phyloP scores from a whole-genome alignment of 2,797 vertebrate species.

The Gymnodraco acuticeps region DNA sequence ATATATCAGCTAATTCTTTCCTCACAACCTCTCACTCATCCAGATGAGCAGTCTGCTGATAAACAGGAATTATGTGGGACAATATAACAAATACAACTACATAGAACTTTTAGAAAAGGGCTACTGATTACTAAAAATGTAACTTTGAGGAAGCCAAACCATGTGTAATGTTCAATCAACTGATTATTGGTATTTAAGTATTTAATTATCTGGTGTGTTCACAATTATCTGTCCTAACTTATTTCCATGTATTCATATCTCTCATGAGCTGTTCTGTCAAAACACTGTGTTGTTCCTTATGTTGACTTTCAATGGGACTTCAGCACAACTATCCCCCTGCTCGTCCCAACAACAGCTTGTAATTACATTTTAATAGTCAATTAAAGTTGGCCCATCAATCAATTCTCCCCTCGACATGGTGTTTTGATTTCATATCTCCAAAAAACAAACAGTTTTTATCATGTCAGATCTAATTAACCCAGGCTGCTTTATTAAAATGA shows the following conservation, averaged over 20 bases:
- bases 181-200: neutral
- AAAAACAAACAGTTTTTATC: constrained; percentile 78
- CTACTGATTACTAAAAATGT: neutral
- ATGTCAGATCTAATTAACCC: constrained; percentile 82
- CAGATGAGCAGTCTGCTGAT: constrained; percentile 5
- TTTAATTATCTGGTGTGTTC: neutral
- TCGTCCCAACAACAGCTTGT: constrained; percentile 81
- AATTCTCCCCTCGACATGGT: constrained; percentile 75
- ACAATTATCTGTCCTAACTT: neutral
- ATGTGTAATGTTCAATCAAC: neutral
- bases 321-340: constrained; percentile 48
- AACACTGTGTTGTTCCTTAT: constrained; percentile 30
- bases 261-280: constrained; percentile 9
- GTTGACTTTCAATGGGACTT: constrained; percentile 71
- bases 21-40: constrained; percentile 1
- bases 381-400: constrained; percentile 87
- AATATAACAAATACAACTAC: neutral
- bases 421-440: constrained; percentile 79
- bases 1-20: neutral
- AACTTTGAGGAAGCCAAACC: neutral
- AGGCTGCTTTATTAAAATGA: constrained; percentile 71
- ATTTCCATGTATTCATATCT: neutral
- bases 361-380: constrained; percentile 89
- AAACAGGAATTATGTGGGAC: neutral
- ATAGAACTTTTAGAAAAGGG: neutral